Evolutionary conservation across 2,888 invertebrate species (phyloP).

Genomic region (Lypha dubia): DNA sequence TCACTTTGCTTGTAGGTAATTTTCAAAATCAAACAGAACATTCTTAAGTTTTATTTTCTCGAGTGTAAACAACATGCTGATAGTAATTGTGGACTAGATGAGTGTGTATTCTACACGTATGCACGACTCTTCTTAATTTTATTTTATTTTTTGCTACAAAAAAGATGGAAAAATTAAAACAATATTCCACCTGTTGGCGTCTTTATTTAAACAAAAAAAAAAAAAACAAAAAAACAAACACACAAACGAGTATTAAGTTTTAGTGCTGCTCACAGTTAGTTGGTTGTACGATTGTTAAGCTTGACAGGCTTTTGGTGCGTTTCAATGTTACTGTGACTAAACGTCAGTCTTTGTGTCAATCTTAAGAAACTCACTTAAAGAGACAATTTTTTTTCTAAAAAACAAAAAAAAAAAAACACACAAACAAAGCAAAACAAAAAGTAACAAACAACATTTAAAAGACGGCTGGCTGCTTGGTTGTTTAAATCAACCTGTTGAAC

Average conservation of each 20-base stretch:
- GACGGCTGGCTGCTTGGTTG: constrained; percentile 54
- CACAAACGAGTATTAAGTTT: constrained; percentile 29
- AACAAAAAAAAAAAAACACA: constrained; percentile 10
- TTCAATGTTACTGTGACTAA: constrained; percentile 71
- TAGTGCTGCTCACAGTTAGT: constrained; percentile 25
- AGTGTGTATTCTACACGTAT: constrained; percentile 54
- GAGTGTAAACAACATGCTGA: constrained; percentile 35
- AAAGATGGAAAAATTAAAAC: constrained; percentile 43
- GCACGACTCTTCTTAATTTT: constrained; percentile 9
- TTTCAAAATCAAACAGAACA: not conserved
- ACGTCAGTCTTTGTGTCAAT: constrained; percentile 71
- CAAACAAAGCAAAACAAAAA: constrained; percentile 20
- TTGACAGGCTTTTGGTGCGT: constrained; percentile 69
- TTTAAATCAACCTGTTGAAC: constrained; percentile 69
- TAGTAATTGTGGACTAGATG: constrained; percentile 29
- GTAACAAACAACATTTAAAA: constrained; percentile 16
- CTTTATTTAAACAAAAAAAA: constrained; percentile 19
- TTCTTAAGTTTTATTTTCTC: constrained; percentile 13
- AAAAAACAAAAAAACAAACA: constrained; percentile 11
- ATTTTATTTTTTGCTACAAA: constrained; percentile 2
- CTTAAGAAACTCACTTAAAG: constrained; percentile 47
- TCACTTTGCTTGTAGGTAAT: not conserved
- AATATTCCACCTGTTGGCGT: constrained; percentile 71
- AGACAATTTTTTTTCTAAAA: constrained; percentile 38
- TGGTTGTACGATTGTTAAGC: constrained; percentile 55